Percentiles rank a stretch among this genome's conserved stretches.
Conservation (phyloP, 2,888 invertebrate genomes). For the Lasioglossum villosulum region DNA sequence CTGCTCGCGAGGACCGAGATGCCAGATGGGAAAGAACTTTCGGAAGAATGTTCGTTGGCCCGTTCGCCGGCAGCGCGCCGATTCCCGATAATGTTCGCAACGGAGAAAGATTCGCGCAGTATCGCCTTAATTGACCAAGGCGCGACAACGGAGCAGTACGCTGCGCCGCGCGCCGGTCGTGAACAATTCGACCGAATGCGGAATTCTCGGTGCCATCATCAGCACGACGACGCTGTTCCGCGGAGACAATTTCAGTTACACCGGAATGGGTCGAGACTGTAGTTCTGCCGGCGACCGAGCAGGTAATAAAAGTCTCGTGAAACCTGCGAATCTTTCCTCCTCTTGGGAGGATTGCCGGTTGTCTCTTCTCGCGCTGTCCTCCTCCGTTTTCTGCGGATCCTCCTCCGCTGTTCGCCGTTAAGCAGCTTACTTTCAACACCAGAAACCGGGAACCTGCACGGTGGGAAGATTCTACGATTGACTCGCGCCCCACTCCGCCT, state of each 20-base stretch:
- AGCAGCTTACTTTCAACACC: slow-evolving; percentile 71
- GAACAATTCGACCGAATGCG: slow-evolving; percentile 11
- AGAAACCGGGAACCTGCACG: slow-evolving; percentile 68
- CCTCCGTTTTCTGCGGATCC: not conserved
- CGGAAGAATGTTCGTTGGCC: slow-evolving; percentile 33
- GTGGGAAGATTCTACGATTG: slow-evolving; percentile 67
- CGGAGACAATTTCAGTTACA: slow-evolving; percentile 41
- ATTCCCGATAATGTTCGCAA: slow-evolving; percentile 44
- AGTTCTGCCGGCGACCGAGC: not conserved
- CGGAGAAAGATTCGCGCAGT: not conserved
- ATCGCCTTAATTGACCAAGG: slow-evolving; percentile 40
- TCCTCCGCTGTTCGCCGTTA: not conserved
- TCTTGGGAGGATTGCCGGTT: slow-evolving; percentile 11
- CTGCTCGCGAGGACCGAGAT: not conserved
- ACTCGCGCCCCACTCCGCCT: slow-evolving; percentile 16
- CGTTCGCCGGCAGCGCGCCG: slow-evolving; percentile 11
- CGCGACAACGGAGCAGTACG: not conserved
- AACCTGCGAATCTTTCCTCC: slow-evolving; percentile 43
- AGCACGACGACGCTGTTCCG: not conserved
- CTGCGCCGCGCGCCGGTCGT: too few species aligned
- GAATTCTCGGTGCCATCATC: slow-evolving; percentile 39
- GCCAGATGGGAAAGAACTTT: slow-evolving; percentile 27
- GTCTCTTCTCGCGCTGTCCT: slow-evolving; percentile 9
- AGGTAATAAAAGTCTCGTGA: slow-evolving; percentile 60
- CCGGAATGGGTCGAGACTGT: not conserved